Evolutionary conservation across 2,797 vertebrate species (phyloP), one percentile per base, ranked within the genome.

Genomic region (Crocidura indochinensis): DNA sequence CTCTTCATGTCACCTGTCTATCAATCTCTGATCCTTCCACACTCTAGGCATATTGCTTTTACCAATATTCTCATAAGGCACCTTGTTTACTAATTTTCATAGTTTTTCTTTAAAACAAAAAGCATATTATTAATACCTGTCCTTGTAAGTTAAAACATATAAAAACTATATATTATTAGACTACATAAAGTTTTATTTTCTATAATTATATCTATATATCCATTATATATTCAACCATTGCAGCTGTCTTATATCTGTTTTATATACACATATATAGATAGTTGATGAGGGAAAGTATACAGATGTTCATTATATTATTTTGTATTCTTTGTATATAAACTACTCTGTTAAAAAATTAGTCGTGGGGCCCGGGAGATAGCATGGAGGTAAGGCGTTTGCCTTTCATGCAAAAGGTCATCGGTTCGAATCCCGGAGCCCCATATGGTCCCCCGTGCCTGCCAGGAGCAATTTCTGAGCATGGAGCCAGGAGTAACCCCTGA

Each of bases 341-440:
- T 60, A 29, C 26, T 64, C 88, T 15, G 86, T 79, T 68, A 75
- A 83, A 88, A 91, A 74, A 9, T 31, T 8, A 90, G n/a, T n/a
- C n/a, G n/a, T n/a, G n/a, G n/a, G n/a, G n/a, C n/a, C n/a, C n/a
- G n/a, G n/a, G n/a, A n/a, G n/a, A n/a, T n/a, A n/a, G n/a, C n/a
- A n/a, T n/a, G n/a, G n/a, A n/a, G n/a, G n/a, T n/a, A n/a, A n/a
- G n/a, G n/a, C n/a, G n/a, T n/a, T n/a, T n/a, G n/a, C n/a, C n/a
- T n/a, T n/a, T n/a, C n/a, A n/a, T n/a, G n/a, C n/a, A n/a, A n/a
- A n/a, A n/a, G n/a, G n/a, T n/a, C n/a, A n/a, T n/a, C n/a, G n/a
- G n/a, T n/a, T n/a, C n/a, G n/a, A n/a, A n/a, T n/a, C n/a, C n/a
- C n/a, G n/a, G n/a, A n/a, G n/a, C n/a, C n/a, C n/a, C n/a, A n/a